phyloP scores from a whole-genome alignment of 2,888 invertebrate genomes.

The Eristalis tenax region DNA sequence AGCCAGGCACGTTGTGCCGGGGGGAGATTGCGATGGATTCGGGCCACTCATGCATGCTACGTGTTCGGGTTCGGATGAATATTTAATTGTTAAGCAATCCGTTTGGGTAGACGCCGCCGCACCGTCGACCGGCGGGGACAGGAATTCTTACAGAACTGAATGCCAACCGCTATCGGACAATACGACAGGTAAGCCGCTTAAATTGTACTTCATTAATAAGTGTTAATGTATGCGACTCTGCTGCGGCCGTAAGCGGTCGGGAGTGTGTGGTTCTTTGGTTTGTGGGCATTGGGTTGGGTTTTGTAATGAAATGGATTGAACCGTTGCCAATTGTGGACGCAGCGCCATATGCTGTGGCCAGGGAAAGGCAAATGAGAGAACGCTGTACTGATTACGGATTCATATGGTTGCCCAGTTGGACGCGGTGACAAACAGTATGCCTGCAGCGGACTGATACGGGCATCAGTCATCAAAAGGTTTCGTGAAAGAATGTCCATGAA shows the following conservation, averaged over 20 bases:
- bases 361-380: not conserved
- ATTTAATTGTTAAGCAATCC: conserved; percentile 55
- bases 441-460: not conserved
- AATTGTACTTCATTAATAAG: conserved; percentile 68
- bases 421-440: not conserved
- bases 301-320: not conserved
- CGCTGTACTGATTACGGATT: not conserved
- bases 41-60: conserved; percentile 1
- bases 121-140: not conserved
- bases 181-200: conserved; percentile 68
- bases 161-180: conserved; percentile 45
- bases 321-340: not conserved
- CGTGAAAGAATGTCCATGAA: too few species aligned
- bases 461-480: not conserved
- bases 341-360: not conserved
- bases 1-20: not conserved
- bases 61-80: conserved; percentile 49
- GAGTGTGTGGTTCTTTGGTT: not conserved
- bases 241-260: conserved; percentile 28
- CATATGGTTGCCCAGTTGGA: not conserved
- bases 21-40: conserved; percentile 2
- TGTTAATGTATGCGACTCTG: conserved; percentile 38
- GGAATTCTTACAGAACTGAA: conserved; percentile 9
- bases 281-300: not conserved
- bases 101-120: not conserved